Evolutionary conservation across 2,888 invertebrate genomes (phyloP).

Genomic region (Agriopis marginaria): DNA sequence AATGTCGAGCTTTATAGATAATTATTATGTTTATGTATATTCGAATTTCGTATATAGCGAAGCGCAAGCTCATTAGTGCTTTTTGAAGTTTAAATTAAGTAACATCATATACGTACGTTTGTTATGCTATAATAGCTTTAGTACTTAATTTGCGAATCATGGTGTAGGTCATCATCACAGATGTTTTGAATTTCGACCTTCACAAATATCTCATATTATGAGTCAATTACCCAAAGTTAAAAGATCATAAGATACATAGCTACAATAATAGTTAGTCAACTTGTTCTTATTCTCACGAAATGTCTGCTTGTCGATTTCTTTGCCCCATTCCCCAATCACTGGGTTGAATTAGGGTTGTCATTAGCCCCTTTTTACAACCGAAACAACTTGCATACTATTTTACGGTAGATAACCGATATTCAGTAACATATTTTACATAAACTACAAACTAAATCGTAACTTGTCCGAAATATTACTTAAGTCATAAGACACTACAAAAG

Average conservation of each 20-base stretch:
- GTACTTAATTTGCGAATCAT: constrained; percentile 4
- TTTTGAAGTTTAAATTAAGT: constrained; percentile 7
- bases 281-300: constrained; percentile 59
- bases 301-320: constrained; percentile 54
- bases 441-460: not conserved
- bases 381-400: not conserved
- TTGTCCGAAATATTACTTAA: not conserved
- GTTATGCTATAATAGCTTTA: not conserved
- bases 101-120: not conserved
- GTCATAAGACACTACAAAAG: too few relatives aligned
- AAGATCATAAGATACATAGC: constrained; percentile 1
- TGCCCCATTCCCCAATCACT: constrained; percentile 57
- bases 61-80: constrained; percentile 15
- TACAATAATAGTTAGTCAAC: constrained; percentile 43
- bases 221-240: constrained; percentile 17
- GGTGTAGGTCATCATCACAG: not conserved
- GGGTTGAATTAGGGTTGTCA: constrained; percentile 32
- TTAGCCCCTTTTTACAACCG: not conserved
- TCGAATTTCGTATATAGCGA: not conserved
- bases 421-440: not conserved
- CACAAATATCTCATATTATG: constrained; percentile 1
- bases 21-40: not conserved
- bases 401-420: not conserved
- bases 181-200: constrained; percentile 15
- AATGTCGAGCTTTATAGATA: constrained; percentile 17